Evolutionary conservation across 2,797 vertebrate species (phyloP).

Genomic region (Uromys caudimaculatus): DNA sequence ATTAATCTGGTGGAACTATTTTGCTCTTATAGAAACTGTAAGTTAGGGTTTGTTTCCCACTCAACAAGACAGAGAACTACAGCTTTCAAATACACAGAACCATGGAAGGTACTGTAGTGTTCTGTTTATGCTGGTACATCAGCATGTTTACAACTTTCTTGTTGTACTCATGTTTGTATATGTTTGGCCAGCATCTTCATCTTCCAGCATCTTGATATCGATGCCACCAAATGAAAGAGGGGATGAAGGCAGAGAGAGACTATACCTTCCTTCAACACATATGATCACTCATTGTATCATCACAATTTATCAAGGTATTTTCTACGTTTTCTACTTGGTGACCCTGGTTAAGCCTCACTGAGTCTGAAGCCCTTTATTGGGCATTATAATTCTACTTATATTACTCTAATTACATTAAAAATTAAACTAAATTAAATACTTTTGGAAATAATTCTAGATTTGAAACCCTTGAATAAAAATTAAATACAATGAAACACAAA

Average conservation of each 20-base stretch:
- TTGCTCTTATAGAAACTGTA: background rate
- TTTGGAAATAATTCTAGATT: constrained; percentile 5
- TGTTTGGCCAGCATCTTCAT: background rate
- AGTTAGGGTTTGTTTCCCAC: background rate
- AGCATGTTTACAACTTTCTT: background rate
- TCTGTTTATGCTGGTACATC: background rate
- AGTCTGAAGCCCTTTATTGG: background rate
- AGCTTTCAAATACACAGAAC: background rate
- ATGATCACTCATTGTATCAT: fast-evolving
- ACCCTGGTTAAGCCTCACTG: background rate
- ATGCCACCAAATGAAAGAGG: background rate
- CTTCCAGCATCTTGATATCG: background rate
- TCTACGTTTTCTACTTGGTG: background rate
- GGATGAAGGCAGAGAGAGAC: background rate
- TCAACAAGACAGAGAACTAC: background rate
- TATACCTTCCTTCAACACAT: fast-evolving
- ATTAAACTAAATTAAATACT: background rate
- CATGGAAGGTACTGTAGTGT: background rate
- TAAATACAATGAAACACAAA: background rate
- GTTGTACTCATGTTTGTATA: background rate
- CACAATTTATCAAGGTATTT: too few species aligned
- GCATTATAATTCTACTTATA: background rate
- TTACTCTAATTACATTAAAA: background rate
- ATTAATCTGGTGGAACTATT: background rate
- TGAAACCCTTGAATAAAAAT: background rate